These are phyloP conservation scores for Florisuga fusca DNA, from an alignment of 2,797 vertebrate species.

Conservation along the genomic window DNA sequence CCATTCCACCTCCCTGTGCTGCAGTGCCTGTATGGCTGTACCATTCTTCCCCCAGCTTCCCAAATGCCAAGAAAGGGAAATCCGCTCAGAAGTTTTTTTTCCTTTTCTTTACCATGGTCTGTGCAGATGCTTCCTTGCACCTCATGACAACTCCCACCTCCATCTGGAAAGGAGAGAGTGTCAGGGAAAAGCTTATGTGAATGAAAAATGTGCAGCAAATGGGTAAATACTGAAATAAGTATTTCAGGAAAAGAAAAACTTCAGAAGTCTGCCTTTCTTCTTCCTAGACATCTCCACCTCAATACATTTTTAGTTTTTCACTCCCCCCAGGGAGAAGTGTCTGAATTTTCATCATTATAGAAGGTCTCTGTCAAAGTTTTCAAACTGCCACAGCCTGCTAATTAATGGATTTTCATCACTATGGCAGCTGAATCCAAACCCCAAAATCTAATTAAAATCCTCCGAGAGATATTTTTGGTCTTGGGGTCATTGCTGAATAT, in stretches of 20 bases:
- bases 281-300: background rate
- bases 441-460: background rate
- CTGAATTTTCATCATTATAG: background rate
- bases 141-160: background rate
- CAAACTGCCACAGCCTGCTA: background rate
- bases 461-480: background rate
- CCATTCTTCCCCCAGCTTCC: background rate
- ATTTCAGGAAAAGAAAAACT: background rate
- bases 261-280: background rate
- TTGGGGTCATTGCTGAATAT: background rate
- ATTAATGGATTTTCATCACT: background rate
- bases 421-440: background rate
- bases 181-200: background rate
- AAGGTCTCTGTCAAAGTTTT: background rate
- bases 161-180: background rate
- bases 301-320: background rate
- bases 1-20: background rate
- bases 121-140: background rate
- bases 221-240: background rate
- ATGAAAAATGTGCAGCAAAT: background rate
- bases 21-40: background rate
- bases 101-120: background rate
- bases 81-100: background rate
- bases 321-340: background rate
- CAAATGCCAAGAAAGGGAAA: background rate